phyloP scores from a whole-genome alignment of 2,888 invertebrate genomes.

The Rhingia campestris region DNA sequence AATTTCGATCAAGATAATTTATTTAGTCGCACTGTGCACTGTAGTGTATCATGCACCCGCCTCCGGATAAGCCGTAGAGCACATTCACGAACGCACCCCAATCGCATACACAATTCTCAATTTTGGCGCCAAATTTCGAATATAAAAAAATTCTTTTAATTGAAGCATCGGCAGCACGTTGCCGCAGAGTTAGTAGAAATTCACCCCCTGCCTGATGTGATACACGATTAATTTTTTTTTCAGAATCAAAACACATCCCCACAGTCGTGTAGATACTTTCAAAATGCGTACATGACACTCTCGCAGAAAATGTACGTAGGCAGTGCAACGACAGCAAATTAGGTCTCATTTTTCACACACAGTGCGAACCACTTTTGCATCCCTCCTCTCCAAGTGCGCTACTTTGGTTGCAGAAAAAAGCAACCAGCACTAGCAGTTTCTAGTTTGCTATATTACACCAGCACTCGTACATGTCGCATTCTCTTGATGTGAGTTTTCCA shows the following conservation, averaged over 20 bases:
- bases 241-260: conserved; percentile 28
- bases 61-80: background rate
- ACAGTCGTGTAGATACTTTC: conserved; percentile 11
- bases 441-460: conserved; percentile 1
- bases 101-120: conserved; percentile 1
- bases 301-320: background rate
- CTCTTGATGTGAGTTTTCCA: conserved; percentile 34
- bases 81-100: background rate
- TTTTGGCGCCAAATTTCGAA: conserved; percentile 57
- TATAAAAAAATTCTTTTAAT: conserved; percentile 23
- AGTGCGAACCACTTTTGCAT: conserved; percentile 42
- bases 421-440: conserved; percentile 20
- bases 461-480: background rate
- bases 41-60: conserved; percentile 27
- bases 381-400: background rate
- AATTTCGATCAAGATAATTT: conserved; percentile 44
- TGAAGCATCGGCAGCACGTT: conserved; percentile 31
- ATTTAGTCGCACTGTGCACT: conserved; percentile 6
- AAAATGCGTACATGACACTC: conserved; percentile 43
- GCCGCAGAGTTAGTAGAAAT: background rate
- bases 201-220: background rate
- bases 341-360: conserved; percentile 65
- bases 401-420: conserved; percentile 15
- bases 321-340: conserved; percentile 61
- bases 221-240: background rate